phyloP scores from a whole-genome alignment of 2,113 vertebrate species.

The Peucedramus taeniatus region DNA sequence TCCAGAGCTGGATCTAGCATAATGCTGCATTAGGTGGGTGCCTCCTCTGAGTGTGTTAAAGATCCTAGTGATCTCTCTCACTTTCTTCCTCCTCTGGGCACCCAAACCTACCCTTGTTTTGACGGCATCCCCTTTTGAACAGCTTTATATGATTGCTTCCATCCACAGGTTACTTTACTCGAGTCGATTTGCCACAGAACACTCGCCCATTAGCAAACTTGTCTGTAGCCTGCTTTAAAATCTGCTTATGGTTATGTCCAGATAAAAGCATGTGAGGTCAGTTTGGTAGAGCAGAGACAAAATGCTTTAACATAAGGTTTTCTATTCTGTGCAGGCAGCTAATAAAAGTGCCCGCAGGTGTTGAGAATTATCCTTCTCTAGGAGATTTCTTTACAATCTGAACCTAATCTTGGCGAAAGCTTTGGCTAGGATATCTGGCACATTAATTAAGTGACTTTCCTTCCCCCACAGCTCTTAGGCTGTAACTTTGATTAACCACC shows the following conservation, averaged over 20 bases:
- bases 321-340: conserved; percentile 41
- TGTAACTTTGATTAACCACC: conserved; percentile 54
- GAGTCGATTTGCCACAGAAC: conserved; percentile 5
- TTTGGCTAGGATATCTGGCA: conserved; percentile 57
- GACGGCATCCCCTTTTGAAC: neutral
- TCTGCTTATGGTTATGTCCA: conserved; percentile 54
- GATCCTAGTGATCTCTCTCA: neutral
- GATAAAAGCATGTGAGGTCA: conserved; percentile 45
- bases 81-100: neutral
- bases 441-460: conserved; percentile 49
- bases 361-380: conserved; percentile 60
- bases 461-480: conserved; percentile 3
- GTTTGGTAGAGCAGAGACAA: conserved; percentile 30
- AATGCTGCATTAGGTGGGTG: rapidly evolving
- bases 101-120: neutral
- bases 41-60: neutral
- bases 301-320: conserved; percentile 53
- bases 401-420: conserved; percentile 62
- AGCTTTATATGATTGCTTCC: conserved; percentile 11
- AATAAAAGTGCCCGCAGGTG: conserved; percentile 63
- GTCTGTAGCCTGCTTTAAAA: conserved; percentile 25
- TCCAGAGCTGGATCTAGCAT: neutral
- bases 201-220: conserved; percentile 19
- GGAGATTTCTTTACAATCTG: conserved; percentile 60
- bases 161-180: neutral